Percentiles rank a stretch among this genome's conserved stretches.
phyloP scores from a whole-genome alignment of 2,113 vertebrate genomes.

The Daubentonia madagascariensis region DNA sequence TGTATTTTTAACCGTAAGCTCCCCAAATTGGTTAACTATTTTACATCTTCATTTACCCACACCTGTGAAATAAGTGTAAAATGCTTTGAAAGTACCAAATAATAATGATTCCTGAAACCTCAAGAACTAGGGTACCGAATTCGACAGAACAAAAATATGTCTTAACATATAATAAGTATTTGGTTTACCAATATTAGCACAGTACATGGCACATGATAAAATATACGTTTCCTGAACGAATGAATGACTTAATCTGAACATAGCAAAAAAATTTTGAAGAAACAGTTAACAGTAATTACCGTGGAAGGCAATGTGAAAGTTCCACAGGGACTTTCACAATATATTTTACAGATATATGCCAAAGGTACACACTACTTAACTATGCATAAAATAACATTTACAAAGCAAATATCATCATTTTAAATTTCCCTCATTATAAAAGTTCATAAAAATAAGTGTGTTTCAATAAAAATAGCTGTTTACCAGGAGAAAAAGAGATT shows the following conservation, averaged over 20 bases:
- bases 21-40: background rate
- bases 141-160: conserved; percentile 28
- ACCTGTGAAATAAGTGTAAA: conserved; percentile 40
- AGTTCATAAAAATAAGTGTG: conserved; percentile 23
- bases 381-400: background rate
- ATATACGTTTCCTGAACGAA: background rate
- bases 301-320: background rate
- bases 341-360: background rate
- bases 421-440: background rate
- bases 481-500: background rate
- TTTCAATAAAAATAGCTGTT: background rate
- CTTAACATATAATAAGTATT: background rate
- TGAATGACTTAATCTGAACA: conserved; percentile 15
- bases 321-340: background rate
- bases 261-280: background rate
- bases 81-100: conserved; percentile 17
- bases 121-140: background rate
- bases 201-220: background rate
- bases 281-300: conserved; percentile 7
- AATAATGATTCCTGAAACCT: conserved; percentile 4
- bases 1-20: conserved; percentile 22
- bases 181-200: background rate
- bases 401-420: conserved; percentile 16
- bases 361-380: background rate
- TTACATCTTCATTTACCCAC: conserved; percentile 16